phyloP scores from a whole-genome alignment of 92 coral and sea anemone genomes.

The Zoanthus gigantus region DNA sequence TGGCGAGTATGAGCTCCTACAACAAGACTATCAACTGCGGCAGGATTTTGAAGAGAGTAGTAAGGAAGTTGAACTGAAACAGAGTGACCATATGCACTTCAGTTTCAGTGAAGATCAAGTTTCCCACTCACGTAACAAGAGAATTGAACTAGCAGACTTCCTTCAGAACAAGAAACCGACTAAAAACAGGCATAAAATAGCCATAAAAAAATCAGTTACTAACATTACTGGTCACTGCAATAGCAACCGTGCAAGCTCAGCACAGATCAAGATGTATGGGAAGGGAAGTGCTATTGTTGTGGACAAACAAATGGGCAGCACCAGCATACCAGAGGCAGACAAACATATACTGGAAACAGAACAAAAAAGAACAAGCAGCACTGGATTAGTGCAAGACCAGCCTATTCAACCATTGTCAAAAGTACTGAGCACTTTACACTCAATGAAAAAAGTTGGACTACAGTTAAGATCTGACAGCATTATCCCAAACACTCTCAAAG shows the following conservation, averaged over 20 bases:
- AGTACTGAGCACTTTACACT: neutral
- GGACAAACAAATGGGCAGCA: neutral
- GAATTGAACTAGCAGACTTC: constrained; percentile 7
- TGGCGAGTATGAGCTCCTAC: neutral
- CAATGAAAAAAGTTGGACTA: constrained; percentile 9
- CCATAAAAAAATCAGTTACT: neutral
- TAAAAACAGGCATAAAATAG: neutral
- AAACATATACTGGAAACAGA: neutral
- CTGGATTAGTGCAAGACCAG: neutral
- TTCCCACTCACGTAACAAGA: neutral
- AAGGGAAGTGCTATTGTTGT: constrained; percentile 24
- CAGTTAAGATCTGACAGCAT: constrained; percentile 32
- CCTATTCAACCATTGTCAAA: neutral
- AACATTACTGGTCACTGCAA: neutral
- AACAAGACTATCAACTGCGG: neutral
- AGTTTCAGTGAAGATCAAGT: neutral
- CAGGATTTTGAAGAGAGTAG: neutral
- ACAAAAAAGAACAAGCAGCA: neutral
- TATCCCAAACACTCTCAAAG: constrained; percentile 40
- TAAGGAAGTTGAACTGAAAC: constrained; percentile 9
- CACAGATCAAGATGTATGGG: constrained; percentile 15
- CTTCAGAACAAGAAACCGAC: neutral
- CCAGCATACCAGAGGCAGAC: neutral
- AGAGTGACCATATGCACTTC: neutral
- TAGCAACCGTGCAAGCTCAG: constrained; percentile 24